These are phyloP conservation scores for Dendroctonus valens DNA, from an alignment of 1,140 invertebrate genomes.

Conservation along the genomic window DNA sequence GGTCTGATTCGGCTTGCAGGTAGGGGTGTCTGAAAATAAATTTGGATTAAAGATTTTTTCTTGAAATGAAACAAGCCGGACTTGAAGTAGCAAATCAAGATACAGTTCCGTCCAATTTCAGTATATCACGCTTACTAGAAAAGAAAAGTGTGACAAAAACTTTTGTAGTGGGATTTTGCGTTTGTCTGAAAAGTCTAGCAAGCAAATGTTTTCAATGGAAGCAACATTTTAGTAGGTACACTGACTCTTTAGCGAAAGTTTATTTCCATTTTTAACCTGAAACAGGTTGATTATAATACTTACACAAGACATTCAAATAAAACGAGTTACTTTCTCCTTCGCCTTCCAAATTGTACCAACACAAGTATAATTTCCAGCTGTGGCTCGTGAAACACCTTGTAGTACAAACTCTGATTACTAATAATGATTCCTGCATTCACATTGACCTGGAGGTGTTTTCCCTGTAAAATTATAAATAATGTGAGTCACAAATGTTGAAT, in stretches of 20 bases:
- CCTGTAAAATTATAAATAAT: conserved; percentile 53
- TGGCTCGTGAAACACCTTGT: conserved; percentile 76
- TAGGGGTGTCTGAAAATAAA: conserved; percentile 70
- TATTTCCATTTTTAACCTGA: too few species aligned
- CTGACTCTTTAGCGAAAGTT: too few species aligned
- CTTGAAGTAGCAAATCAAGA: too few species aligned
- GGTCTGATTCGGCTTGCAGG: conserved; percentile 77
- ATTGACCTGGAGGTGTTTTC: conserved; percentile 70
- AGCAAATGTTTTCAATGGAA: too few species aligned
- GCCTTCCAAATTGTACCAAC: conserved; percentile 88
- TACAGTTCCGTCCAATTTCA: too few species aligned
- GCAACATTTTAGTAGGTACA: too few species aligned
- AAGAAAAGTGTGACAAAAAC: too few species aligned
- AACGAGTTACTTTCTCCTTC: conserved; percentile 83
- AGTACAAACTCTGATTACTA: conserved; percentile 83
- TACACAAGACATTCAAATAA: conserved; percentile 84
- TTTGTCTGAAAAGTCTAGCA: too few species aligned
- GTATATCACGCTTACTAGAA: too few species aligned
- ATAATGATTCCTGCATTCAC: conserved; percentile 79
- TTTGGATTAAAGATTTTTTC: conserved; percentile 5
- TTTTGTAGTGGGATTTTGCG: too few species aligned
- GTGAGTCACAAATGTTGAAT: too few species aligned
- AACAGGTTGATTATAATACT: conserved; percentile 53
- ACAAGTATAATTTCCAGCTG: conserved; percentile 89
- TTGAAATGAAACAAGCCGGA: background rate